phyloP scores from a whole-genome alignment of 2,888 invertebrate genomes.

The Meganola albula region DNA sequence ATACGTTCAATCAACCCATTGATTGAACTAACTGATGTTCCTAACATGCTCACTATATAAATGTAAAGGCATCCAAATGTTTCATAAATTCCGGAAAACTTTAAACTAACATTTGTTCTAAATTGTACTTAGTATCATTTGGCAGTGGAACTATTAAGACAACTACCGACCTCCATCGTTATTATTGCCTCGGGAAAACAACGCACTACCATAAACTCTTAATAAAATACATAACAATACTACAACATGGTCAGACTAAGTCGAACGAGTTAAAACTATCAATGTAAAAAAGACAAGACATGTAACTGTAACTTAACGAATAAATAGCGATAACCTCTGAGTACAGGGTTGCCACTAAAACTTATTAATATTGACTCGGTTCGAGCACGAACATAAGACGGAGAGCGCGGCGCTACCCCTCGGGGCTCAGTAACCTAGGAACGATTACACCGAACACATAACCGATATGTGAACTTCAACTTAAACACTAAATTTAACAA shows the following conservation, averaged over 20 bases:
- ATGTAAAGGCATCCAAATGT: slow-evolving; percentile 39
- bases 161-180: slow-evolving; percentile 26
- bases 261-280: slow-evolving; percentile 26
- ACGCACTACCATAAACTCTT: slow-evolving; percentile 36
- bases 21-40: too few relatives aligned
- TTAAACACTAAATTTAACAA: slow-evolving; percentile 59
- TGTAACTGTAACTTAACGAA: slow-evolving; percentile 46
- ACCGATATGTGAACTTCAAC: slow-evolving; percentile 70
- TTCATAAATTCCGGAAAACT: slow-evolving; percentile 25
- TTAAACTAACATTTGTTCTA: slow-evolving; percentile 41
- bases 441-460: slow-evolving; percentile 58
- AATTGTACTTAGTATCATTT: slow-evolving; percentile 62
- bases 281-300: slow-evolving; percentile 45
- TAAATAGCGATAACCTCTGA: slow-evolving; percentile 59
- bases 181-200: slow-evolving; percentile 37
- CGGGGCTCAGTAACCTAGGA: slow-evolving; percentile 51
- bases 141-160: slow-evolving; percentile 58
- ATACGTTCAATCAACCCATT: too few relatives aligned
- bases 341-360: slow-evolving; percentile 37
- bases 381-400: slow-evolving; percentile 60
- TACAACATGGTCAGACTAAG: slow-evolving; percentile 29
- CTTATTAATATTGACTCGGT: slow-evolving; percentile 52
- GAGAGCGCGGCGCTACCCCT: slow-evolving; percentile 46
- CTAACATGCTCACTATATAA: slow-evolving; percentile 17
- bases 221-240: slow-evolving; percentile 37